phyloP scores from a whole-genome alignment of 92 coral and sea anemone genomes.

The Epizoanthus ramosus region DNA sequence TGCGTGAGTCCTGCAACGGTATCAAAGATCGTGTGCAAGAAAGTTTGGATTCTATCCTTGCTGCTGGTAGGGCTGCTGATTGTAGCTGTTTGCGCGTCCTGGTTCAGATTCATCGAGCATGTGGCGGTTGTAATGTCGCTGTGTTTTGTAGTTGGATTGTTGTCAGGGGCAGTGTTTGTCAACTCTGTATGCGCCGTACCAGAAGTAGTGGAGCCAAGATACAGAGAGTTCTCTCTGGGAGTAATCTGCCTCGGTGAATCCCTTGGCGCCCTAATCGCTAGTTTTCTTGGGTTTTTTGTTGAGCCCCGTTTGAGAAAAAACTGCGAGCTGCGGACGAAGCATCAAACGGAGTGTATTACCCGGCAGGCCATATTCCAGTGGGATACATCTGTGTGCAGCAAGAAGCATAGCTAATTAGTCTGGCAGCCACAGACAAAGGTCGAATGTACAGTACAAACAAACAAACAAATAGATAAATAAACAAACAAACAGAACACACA shows the following conservation, averaged over 20 bases:
- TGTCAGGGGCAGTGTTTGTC: conserved; percentile 74
- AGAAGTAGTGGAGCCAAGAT: conserved; percentile 68
- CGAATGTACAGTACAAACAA: too few relatives aligned
- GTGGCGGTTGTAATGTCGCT: conserved; percentile 53
- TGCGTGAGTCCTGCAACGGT: conserved; percentile 60
- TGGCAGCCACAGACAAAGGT: too few relatives aligned
- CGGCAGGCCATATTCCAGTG: conserved; percentile 49
- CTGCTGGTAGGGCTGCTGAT: conserved; percentile 51
- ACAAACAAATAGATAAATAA: too few relatives aligned
- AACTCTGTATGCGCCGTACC: conserved; percentile 78
- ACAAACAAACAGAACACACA: too few relatives aligned
- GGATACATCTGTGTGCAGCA: conserved; percentile 62
- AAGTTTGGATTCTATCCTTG: conserved; percentile 69
- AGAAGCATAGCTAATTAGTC: conserved; percentile 11
- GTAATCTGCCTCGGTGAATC: conserved; percentile 63
- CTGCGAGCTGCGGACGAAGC: conserved; percentile 37
- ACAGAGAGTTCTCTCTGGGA: conserved; percentile 79
- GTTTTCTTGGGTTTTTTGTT: conserved; percentile 68
- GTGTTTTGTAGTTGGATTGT: conserved; percentile 65
- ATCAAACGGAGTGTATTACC: conserved; percentile 57
- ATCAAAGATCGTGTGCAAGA: conserved; percentile 57
- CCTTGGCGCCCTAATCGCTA: conserved; percentile 66
- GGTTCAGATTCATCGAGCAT: conserved; percentile 69
- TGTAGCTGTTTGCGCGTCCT: conserved; percentile 70
- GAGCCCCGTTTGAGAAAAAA: conserved; percentile 76